Evolutionary conservation across 2,113 vertebrate species (phyloP), one percentile per base, ranked within the genome.

Genomic region (Polypterus senegalus): DNA sequence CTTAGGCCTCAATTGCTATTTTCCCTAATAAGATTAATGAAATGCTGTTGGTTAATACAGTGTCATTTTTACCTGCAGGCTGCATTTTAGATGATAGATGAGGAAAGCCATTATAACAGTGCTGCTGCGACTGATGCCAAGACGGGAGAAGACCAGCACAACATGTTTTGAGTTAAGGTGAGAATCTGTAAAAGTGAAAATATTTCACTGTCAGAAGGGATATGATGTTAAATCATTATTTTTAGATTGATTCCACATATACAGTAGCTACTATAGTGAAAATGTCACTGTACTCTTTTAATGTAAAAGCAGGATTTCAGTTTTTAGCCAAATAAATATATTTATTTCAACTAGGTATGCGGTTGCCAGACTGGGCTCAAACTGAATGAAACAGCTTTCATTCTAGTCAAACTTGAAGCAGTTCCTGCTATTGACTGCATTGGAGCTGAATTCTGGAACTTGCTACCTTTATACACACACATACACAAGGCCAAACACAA

Each of bases 61-160:
- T 58, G 64, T 3, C 1, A 54, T 60, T 9, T 61, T 5, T 71
- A 81, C 93, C 89, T 89, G 72, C 61, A 95, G 75, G 58, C 89
- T 78, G 59, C 83, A 82, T 67, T 72, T 71, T 0, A 79, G 73
- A 8, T 63, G 67, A 43, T 89, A 75, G 63, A 94, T 88, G 6
- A 94, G 80, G 27, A 86, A 93, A 9, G 92, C 89, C 9, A 92
- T 68, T 47, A 73, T 46, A 0, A 60, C 74, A 0, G 85, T 68
- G 52, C 88, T 84, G 75, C 89, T 85, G 6, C 90, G 81, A 67
- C 89, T 92, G 46, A 86, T 74, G 9, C 91, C 93, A 55, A 70
- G 63, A 3, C 61, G 84, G 58, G 92, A 94, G 70, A 81, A 81
- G 43, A 93, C 70, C 74, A 95, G 70, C 46, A 87, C 63, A 5